phyloP scores from a whole-genome alignment of 2,888 invertebrate species.

The Acleris cristana region DNA sequence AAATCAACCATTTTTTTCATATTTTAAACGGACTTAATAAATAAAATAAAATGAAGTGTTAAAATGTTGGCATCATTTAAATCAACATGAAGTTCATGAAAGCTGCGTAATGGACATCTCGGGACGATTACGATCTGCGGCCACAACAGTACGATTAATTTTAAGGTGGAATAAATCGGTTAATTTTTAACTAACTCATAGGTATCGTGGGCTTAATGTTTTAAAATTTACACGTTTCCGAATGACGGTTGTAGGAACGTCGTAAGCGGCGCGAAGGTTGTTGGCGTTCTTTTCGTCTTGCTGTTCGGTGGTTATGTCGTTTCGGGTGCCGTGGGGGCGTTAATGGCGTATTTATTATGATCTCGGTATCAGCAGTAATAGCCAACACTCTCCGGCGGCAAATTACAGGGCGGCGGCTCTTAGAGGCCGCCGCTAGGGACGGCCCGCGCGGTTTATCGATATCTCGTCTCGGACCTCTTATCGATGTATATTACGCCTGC shows the following conservation, averaged over 20 bases:
- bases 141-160: slow-evolving; percentile 39
- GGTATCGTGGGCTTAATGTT: slow-evolving; percentile 56
- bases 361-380: slow-evolving; percentile 82
- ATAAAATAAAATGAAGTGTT: slow-evolving; percentile 9
- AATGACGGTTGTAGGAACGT: slow-evolving; percentile 37
- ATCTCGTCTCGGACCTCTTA: slow-evolving; percentile 59
- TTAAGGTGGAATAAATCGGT: slow-evolving; percentile 44
- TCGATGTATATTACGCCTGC: slow-evolving; percentile 59
- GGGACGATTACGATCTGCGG: slow-evolving; percentile 27
- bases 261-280: slow-evolving; percentile 41
- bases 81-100: slow-evolving; percentile 30
- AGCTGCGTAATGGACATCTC: slow-evolving; percentile 28
- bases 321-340: slow-evolving; percentile 82
- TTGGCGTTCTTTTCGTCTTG: slow-evolving; percentile 35
- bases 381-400: slow-evolving; percentile 82
- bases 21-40: too few species aligned
- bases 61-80: slow-evolving; percentile 29
- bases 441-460: slow-evolving; percentile 68
- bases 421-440: slow-evolving; percentile 68
- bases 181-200: slow-evolving; percentile 50
- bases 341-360: slow-evolving; percentile 84
- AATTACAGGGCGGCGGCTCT: slow-evolving; percentile 82
- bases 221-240: slow-evolving; percentile 58
- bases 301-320: slow-evolving; percentile 68
- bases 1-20: background rate